phyloP scores from a whole-genome alignment of 2,113 vertebrate species.

The Xiphorhynchus elegans region DNA sequence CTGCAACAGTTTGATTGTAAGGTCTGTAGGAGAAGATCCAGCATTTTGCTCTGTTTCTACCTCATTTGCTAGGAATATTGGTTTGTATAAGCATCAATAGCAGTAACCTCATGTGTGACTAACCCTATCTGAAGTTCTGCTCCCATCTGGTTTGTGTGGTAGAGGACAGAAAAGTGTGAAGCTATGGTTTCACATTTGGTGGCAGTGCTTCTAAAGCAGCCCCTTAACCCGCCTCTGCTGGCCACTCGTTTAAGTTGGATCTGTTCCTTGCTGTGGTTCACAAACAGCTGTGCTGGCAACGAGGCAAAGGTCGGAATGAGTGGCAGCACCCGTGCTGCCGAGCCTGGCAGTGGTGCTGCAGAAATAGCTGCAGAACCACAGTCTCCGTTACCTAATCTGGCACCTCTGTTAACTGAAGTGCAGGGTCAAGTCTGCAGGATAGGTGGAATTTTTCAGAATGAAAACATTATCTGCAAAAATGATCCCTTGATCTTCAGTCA shows the following conservation, averaged over 20 bases:
- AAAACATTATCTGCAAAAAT: conserved; percentile 6
- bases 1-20: background rate
- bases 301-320: conserved; percentile 55
- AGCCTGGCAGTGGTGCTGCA: conserved; percentile 32
- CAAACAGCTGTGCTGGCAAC: conserved; percentile 44
- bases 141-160: background rate
- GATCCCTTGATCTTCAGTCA: background rate
- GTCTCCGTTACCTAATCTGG: conserved; percentile 44
- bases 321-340: conserved; percentile 16
- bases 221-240: background rate
- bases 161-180: background rate
- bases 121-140: background rate
- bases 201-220: background rate
- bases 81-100: background rate
- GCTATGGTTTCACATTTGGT: background rate
- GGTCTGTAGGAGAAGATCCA: background rate
- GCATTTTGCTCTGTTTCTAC: background rate
- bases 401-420: conserved; percentile 12
- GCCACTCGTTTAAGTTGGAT: background rate
- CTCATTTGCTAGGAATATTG: background rate
- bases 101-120: background rate
- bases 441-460: conserved; percentile 9
- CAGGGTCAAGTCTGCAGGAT: background rate
- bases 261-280: background rate
- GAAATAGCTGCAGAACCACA: conserved; percentile 59